Conservation (phyloP, 1,140 invertebrate genomes). For the Leguminivora glycinivorella region DNA sequence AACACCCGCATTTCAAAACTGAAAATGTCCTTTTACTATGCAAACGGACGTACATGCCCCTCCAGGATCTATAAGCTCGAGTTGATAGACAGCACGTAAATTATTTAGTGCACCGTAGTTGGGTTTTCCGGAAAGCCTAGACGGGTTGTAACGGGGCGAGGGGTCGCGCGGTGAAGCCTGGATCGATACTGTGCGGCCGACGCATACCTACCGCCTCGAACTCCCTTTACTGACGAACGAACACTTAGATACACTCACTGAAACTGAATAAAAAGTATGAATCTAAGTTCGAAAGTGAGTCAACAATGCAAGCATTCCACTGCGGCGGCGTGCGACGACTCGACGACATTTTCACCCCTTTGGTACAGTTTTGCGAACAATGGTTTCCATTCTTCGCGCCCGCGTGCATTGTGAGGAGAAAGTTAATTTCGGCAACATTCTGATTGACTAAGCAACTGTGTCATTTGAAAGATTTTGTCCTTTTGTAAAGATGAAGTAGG, state of each 20-base stretch:
- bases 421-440: neutral
- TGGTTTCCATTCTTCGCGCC: neutral
- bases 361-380: slow-evolving; percentile 15
- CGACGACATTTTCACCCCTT: slow-evolving; percentile 15
- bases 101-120: slow-evolving; percentile 28
- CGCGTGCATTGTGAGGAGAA: neutral
- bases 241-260: neutral
- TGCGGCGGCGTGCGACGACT: neutral
- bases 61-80: slow-evolving; percentile 1
- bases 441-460: neutral
- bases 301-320: neutral
- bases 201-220: slow-evolving; percentile 32
- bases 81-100: neutral
- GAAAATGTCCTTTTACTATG: neutral
- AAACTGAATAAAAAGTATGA: slow-evolving; percentile 11
- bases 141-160: slow-evolving; percentile 43
- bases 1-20: neutral
- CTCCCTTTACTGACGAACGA: slow-evolving; percentile 32
- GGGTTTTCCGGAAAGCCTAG: slow-evolving; percentile 49
- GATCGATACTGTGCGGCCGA: slow-evolving; percentile 54
- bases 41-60: neutral
- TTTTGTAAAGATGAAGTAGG: neutral
- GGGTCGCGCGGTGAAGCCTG: slow-evolving; percentile 36
- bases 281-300: neutral
- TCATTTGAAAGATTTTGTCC: slow-evolving; percentile 1